Base-by-base conservation (phyloP, 2,888 invertebrate species). In the Yponomeuta plumbellus region DNA sequence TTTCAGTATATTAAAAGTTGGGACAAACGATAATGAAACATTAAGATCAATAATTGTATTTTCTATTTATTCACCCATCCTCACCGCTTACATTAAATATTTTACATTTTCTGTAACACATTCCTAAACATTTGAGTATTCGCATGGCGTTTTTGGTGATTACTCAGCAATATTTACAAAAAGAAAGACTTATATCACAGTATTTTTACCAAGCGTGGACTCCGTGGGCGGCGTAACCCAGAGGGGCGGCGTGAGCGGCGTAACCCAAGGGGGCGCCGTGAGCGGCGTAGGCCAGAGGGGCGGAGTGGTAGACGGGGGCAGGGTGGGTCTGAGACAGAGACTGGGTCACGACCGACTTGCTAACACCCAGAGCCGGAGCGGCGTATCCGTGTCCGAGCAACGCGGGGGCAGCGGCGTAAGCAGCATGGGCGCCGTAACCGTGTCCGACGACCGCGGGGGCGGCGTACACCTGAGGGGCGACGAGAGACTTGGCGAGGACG, bases 21-120 rank as follows among this genome's bases (percentile, higher is more conserved):
- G 22, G 56, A 21, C 5, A 21, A 66, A 73, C 66, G 63, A 62
- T 61, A 74, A 74, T 68, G 63, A 67, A 63, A 63, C 44, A 11
- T 20, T 44, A 34, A 20, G 13, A 2, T 56, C 23, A 56, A 44
- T n/a, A n/a, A 64, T 52, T 52, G 72, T 71, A 71, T 72, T 71
- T 83, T 86, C 34, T 34, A 34, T 85, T 88, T 89, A 89, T 89
- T 89, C 87, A 86, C 89, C 68, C 89, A 87, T 88, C 88, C 88
- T 88, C 88, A 84, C 85, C 81, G 74, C 80, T 85, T 83, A 80
- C 79, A 80, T 83, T 80, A 84, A 61, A 65, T 13, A 59, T 78
- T 80, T 76, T 71, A 72, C 75, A 79, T 78, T 34, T 34, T 34
- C 34, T 80, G 17, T 6, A 44, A 44, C 2, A 86, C 22, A 61